phyloP scores from a whole-genome alignment of 2,113 vertebrate species.

The Thunnus thynnus region DNA sequence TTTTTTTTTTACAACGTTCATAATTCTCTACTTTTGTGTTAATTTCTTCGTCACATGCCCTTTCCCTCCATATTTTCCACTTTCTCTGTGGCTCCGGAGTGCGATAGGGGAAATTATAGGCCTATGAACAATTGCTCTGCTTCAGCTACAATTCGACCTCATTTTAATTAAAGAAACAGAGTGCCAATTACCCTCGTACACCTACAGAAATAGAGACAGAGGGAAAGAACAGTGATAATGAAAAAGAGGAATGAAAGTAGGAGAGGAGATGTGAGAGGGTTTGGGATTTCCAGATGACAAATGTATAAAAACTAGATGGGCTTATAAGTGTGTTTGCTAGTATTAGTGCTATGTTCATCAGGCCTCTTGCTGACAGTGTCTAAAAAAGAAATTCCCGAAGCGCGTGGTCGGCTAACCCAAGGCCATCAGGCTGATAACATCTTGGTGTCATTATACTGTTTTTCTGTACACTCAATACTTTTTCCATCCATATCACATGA shows the following conservation, averaged over 20 bases:
- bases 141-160: slow-evolving; percentile 78
- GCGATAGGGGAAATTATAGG: slow-evolving; percentile 80
- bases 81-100: slow-evolving; percentile 60
- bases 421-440: slow-evolving; percentile 4
- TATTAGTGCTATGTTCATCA: slow-evolving; percentile 3
- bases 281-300: slow-evolving; percentile 30
- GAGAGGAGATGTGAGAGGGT: slow-evolving; percentile 11
- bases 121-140: slow-evolving; percentile 67
- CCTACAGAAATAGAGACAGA: slow-evolving; percentile 62
- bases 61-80: slow-evolving; percentile 44
- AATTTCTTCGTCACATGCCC: slow-evolving; percentile 22
- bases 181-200: slow-evolving; percentile 79
- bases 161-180: slow-evolving; percentile 83
- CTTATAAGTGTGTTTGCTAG: slow-evolving; percentile 26
- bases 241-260: slow-evolving; percentile 33
- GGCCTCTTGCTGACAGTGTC: slow-evolving; percentile 2
- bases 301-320: slow-evolving; percentile 23
- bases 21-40: slow-evolving; percentile 49
- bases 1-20: slow-evolving; percentile 37
- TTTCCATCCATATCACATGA: background rate
- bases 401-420: background rate
- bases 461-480: slow-evolving; percentile 2
- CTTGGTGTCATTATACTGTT: background rate
- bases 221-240: slow-evolving; percentile 47
- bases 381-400: too few relatives aligned